Percentiles rank a stretch among this genome's conserved stretches.
phyloP scores from a whole-genome alignment of 2,113 vertebrate genomes.

The Sceloporus undulatus region DNA sequence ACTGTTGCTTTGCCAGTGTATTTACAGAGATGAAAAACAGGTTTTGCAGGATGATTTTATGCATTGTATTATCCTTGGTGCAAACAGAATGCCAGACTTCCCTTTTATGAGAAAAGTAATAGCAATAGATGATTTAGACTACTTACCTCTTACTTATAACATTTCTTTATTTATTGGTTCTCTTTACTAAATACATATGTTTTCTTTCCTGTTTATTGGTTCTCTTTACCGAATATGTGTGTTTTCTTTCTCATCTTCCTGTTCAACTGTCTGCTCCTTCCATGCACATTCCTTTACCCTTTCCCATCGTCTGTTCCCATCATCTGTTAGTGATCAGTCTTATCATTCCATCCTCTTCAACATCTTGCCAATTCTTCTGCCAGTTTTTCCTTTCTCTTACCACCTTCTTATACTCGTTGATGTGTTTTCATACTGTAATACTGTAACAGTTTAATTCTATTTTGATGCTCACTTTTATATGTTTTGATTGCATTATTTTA shows the following conservation, averaged over 20 bases:
- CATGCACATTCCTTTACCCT: neutral
- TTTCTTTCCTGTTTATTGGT: neutral
- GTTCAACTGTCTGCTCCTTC: neutral
- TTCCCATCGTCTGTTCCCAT: neutral
- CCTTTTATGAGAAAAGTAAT: neutral
- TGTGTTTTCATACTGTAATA: too few species aligned
- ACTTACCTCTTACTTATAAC: neutral
- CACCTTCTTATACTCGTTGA: too few species aligned
- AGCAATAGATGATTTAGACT: neutral
- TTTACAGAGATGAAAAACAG: constrained; percentile 5
- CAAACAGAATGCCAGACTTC: neutral
- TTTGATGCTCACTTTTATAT: too few species aligned
- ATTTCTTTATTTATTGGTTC: neutral
- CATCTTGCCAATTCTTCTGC: neutral
- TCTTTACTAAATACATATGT: neutral
- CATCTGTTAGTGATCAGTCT: neutral
- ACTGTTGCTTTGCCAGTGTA: neutral
- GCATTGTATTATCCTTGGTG: neutral
- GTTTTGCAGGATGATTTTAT: neutral
- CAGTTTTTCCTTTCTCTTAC: neutral
- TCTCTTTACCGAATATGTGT: neutral
- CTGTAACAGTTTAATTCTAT: too few species aligned
- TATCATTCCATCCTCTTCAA: neutral
- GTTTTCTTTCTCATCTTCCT: neutral
- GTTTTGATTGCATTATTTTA: too few species aligned